A percentile compares a stretch with the other conserved stretches of the same genome.
Evolutionary conservation across 2,888 invertebrate genomes (phyloP).

Genomic region (Leucophenga maculata): DNA sequence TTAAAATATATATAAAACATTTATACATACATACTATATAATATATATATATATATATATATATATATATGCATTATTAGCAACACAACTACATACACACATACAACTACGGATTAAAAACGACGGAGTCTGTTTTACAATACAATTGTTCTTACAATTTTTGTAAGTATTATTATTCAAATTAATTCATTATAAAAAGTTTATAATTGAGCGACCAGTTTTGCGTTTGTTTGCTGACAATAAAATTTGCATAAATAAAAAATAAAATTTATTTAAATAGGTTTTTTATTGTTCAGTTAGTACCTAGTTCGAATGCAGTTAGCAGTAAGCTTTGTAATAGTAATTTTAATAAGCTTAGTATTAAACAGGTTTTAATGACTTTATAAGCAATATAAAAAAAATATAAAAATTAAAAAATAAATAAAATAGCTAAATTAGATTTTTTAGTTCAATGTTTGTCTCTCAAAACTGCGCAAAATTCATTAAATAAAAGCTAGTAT

Average conservation of each 20-base stretch:
- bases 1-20: not conserved
- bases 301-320: not conserved
- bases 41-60: not conserved
- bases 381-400: too few relatives aligned
- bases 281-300: too few relatives aligned
- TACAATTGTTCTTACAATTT: slow-evolving; percentile 2
- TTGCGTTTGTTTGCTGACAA: slow-evolving; percentile 9
- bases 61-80: not conserved
- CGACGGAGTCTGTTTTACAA: not conserved
- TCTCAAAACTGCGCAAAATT: too few relatives aligned
- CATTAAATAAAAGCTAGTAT: too few relatives aligned
- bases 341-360: not conserved
- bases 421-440: too few relatives aligned
- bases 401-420: too few relatives aligned
- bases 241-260: not conserved
- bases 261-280: too few relatives aligned
- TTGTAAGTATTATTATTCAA: slow-evolving; percentile 15
- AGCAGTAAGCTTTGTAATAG: not conserved
- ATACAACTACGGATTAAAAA: slow-evolving; percentile 10
- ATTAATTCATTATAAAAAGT: not conserved
- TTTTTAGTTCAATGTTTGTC: too few relatives aligned
- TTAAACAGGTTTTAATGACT: not conserved
- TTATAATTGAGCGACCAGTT: slow-evolving; percentile 2
- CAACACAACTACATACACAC: not conserved
- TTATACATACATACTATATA: not conserved